These are phyloP conservation scores for Drosophila simulans DNA, from an alignment of 1,140 invertebrate genomes.

Conservation along the genomic window DNA sequence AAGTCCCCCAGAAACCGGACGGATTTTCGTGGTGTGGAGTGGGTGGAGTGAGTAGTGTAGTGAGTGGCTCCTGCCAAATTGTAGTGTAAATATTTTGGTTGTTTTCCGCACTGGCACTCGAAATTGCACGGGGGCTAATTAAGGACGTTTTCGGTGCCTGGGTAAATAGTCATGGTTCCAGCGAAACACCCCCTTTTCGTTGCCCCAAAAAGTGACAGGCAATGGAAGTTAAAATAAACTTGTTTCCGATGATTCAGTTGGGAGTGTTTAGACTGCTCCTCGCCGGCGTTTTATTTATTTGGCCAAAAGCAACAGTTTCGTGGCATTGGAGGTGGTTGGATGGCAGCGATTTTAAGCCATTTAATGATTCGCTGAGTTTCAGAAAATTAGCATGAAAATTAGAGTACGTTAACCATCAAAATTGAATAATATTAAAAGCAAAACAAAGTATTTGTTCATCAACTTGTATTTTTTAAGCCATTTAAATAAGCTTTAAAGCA, in stretches of 20 bases:
- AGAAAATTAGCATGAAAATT: background rate
- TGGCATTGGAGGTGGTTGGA: conserved; percentile 1
- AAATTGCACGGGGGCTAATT: conserved; percentile 51
- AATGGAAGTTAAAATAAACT: conserved; percentile 41
- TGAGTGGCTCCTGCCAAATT: conserved; percentile 18
- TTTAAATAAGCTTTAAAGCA: too few species aligned
- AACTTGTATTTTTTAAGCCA: too few species aligned
- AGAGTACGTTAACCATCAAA: too few species aligned
- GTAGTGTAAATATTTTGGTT: conserved; percentile 50
- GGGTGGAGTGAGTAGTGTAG: background rate
- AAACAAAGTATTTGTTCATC: too few species aligned
- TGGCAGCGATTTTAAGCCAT: background rate
- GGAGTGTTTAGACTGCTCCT: conserved; percentile 23
- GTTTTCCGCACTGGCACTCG: conserved; percentile 45
- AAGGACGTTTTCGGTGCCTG: conserved; percentile 38
- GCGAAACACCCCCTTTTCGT: background rate
- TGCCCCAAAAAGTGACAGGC: conserved; percentile 5
- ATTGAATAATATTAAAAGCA: too few species aligned
- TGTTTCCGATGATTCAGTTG: conserved; percentile 33
- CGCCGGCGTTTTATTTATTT: conserved; percentile 13
- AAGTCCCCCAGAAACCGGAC: conserved; percentile 36
- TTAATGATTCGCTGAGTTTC: conserved; percentile 4
- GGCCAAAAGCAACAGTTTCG: conserved; percentile 23
- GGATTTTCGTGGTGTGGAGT: conserved; percentile 26
- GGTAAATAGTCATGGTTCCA: conserved; percentile 28